phyloP scores from a whole-genome alignment of 2,797 vertebrate species.

The Ataeniobius toweri region DNA sequence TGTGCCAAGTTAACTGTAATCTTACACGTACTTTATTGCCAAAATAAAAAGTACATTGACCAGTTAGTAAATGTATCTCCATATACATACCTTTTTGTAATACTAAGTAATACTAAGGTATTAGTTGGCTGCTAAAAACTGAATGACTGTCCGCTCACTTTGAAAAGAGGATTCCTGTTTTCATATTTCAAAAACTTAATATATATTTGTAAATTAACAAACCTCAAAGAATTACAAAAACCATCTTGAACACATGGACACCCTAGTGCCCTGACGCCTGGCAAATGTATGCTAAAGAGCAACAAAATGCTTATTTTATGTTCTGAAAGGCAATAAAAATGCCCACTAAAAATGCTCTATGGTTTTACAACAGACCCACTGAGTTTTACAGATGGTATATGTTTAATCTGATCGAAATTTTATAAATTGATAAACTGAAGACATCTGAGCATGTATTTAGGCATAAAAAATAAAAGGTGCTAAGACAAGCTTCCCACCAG shows the following conservation, averaged over 20 bases:
- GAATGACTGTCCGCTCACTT: too few relatives aligned
- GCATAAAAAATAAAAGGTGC: background rate
- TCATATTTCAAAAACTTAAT: too few relatives aligned
- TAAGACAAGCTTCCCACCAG: background rate
- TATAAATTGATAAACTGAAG: background rate
- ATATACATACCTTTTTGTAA: too few relatives aligned
- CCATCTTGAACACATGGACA: background rate
- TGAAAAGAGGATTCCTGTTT: too few relatives aligned
- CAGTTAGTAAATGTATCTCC: too few relatives aligned
- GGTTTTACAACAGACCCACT: background rate
- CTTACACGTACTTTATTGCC: background rate
- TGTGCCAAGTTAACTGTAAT: background rate
- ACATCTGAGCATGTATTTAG: background rate
- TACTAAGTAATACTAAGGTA: too few relatives aligned
- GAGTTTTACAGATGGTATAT: background rate
- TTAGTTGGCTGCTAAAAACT: too few relatives aligned
- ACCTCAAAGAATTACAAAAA: background rate
- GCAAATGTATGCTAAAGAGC: background rate
- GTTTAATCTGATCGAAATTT: background rate
- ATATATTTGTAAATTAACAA: background rate
- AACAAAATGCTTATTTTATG: background rate
- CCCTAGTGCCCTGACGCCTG: background rate
- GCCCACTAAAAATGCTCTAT: background rate
- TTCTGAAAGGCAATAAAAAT: background rate
- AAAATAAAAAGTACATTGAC: too few relatives aligned